Evolutionary conservation across 2,113 vertebrate genomes (phyloP).

Genomic region (Apteryx owenii): DNA sequence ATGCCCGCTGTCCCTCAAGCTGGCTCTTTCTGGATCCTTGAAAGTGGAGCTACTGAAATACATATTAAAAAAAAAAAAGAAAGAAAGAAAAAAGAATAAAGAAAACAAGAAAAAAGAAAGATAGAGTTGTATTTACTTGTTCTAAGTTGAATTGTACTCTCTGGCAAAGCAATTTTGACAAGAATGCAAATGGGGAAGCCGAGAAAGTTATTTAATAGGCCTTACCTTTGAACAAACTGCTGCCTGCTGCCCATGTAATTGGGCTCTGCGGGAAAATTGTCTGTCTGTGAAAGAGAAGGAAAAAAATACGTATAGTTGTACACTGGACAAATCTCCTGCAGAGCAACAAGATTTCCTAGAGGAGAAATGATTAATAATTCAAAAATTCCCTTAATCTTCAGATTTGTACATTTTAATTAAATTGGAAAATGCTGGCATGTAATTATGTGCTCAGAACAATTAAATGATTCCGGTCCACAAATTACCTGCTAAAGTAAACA

Average conservation of each 20-base stretch:
- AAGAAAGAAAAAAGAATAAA: not conserved
- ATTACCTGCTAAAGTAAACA: slow-evolving; percentile 88
- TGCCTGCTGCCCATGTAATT: slow-evolving; percentile 99
- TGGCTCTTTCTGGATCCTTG: slow-evolving; percentile 98
- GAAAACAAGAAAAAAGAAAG: not conserved
- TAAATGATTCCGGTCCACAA: slow-evolving; percentile 83
- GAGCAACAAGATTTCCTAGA: slow-evolving; percentile 90
- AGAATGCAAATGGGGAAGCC: slow-evolving; percentile 79
- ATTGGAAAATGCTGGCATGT: slow-evolving; percentile 82
- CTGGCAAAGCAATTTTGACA: slow-evolving; percentile 81
- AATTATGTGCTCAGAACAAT: slow-evolving; percentile 86
- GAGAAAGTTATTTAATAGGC: slow-evolving; percentile 87
- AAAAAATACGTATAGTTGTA: slow-evolving; percentile 88
- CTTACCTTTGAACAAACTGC: slow-evolving; percentile 99
- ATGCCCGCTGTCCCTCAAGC: slow-evolving; percentile 98
- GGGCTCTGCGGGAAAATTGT: slow-evolving; percentile 99
- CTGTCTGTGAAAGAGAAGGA: slow-evolving; percentile 95
- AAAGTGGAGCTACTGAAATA: slow-evolving; percentile 95
- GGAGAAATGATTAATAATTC: slow-evolving; percentile 92
- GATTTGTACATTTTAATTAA: slow-evolving; percentile 89
- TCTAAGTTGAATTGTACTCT: slow-evolving; percentile 77
- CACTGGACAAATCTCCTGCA: slow-evolving; percentile 86
- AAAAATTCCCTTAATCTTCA: slow-evolving; percentile 85
- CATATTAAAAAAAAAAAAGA: slow-evolving; percentile 39
- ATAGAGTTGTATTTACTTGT: slow-evolving; percentile 76